phyloP scores from a whole-genome alignment of 2,797 vertebrate genomes.

The Cetoscarus ocellatus region DNA sequence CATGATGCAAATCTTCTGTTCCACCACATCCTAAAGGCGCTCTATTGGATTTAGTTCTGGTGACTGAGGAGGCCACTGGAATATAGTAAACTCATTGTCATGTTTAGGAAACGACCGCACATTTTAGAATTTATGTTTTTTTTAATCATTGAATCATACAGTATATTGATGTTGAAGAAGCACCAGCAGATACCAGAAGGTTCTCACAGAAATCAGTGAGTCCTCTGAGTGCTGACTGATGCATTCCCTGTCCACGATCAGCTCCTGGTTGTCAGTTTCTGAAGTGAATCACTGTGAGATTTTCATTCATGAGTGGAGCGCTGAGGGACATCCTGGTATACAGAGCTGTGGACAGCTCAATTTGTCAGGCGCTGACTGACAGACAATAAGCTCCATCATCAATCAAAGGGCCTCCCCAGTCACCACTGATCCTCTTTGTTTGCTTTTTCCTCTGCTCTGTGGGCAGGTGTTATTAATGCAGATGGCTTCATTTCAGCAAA shows the following conservation, averaged over 20 bases:
- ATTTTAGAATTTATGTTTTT: no score
- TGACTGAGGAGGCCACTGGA: no score
- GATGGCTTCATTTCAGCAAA: conserved; percentile 35
- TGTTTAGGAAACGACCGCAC: no score
- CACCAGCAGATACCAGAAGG: neutral
- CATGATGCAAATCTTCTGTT: no score
- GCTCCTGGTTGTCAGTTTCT: conserved; percentile 13
- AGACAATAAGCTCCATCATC: conserved; percentile 53
- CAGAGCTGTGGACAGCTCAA: conserved; percentile 34
- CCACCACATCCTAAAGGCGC: no score
- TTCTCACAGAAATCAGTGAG: neutral
- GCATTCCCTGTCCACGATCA: conserved; percentile 21
- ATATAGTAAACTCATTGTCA: no score
- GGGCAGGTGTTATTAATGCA: conserved; percentile 22
- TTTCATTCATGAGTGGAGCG: conserved; percentile 33
- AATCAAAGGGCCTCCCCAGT: conserved; percentile 41
- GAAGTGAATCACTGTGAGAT: conserved; percentile 37
- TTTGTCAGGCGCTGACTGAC: conserved; percentile 63
- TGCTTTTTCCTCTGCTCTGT: conserved; percentile 22
- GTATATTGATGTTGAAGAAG: neutral
- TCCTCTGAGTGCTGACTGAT: conserved; percentile 39
- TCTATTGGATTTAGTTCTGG: no score
- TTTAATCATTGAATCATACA: no score
- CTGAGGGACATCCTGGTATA: conserved; percentile 36
- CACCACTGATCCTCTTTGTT: conserved; percentile 30